These are phyloP conservation scores for Cranoglanis bouderius DNA, from an alignment of 2,113 vertebrate species.

Conservation along the genomic window DNA sequence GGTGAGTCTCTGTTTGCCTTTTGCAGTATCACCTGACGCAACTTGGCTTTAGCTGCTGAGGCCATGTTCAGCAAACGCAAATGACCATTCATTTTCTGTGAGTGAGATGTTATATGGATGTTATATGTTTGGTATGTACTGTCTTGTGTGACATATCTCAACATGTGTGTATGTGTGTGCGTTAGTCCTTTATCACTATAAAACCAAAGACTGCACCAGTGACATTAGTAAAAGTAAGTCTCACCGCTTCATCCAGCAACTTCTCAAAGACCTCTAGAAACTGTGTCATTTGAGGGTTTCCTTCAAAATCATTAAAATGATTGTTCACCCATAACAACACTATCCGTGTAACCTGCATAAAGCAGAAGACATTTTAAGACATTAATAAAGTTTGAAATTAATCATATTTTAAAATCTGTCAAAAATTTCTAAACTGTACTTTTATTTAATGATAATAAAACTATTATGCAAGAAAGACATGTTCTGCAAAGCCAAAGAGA, in stretches of 20 bases:
- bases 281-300: slow-evolving; percentile 88
- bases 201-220: not conserved
- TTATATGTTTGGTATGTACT: not conserved
- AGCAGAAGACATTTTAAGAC: not conserved
- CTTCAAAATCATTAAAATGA: slow-evolving; percentile 98
- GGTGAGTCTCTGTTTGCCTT: slow-evolving; percentile 88
- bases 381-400: not conserved
- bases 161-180: not conserved
- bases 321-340: slow-evolving; percentile 98
- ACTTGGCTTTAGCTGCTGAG: slow-evolving; percentile 94
- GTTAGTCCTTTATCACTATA: not conserved
- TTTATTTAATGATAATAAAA: not conserved
- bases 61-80: slow-evolving; percentile 94
- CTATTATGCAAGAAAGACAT: not conserved
- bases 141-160: not conserved
- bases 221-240: not conserved
- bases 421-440: not conserved
- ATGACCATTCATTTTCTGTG: slow-evolving; percentile 96
- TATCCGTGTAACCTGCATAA: slow-evolving; percentile 87
- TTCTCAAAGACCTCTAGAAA: slow-evolving; percentile 97
- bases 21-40: slow-evolving; percentile 90
- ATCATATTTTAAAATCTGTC: not conserved
- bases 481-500: not conserved
- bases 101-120: not conserved
- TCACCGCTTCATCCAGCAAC: slow-evolving; percentile 86